A percentile compares a stretch with the other conserved stretches of the same genome.
Conservation (phyloP, 2,797 vertebrate genomes). For the Triplophysa bombifrons region DNA sequence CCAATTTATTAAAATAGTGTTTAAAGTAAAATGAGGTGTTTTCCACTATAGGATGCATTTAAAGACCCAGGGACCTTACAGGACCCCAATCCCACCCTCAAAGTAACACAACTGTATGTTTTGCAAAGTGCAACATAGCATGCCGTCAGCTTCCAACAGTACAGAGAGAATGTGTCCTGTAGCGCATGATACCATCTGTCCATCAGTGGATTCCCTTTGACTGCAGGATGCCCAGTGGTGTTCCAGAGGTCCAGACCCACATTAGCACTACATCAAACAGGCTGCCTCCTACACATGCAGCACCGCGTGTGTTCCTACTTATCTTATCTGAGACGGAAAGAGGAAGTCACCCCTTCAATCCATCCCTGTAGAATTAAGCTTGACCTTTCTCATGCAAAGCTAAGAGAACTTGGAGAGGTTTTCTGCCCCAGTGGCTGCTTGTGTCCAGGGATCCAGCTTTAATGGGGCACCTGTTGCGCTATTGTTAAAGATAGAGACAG, state of each 20-base stretch:
- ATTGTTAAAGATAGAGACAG: conserved; percentile 40
- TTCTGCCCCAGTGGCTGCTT: conserved; percentile 35
- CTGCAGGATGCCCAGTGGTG: conserved; percentile 53
- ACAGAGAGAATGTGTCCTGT: conserved; percentile 21
- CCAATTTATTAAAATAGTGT: too few species aligned
- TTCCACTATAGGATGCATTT: too few species aligned
- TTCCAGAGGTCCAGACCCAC: conserved; percentile 59
- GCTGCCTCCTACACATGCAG: conserved; percentile 52
- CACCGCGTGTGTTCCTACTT: conserved; percentile 41
- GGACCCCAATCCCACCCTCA: not conserved
- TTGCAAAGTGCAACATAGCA: not conserved
- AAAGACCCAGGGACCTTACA: too few species aligned
- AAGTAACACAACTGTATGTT: conserved; percentile 8
- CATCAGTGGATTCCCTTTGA: conserved; percentile 55
- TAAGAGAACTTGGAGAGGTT: conserved; percentile 40
- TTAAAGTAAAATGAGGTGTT: too few species aligned
- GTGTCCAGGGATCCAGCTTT: conserved; percentile 31
- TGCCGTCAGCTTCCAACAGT: conserved; percentile 43
- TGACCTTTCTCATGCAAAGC: conserved; percentile 73
- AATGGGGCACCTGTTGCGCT: conserved; percentile 34
- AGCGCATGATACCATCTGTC: conserved; percentile 60
- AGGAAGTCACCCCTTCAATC: conserved; percentile 62
- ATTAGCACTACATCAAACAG: conserved; percentile 61
- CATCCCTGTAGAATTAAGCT: conserved; percentile 55
- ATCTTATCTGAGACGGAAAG: conserved; percentile 68